Evolutionary conservation across 2,113 vertebrate species (phyloP), one percentile per base, ranked within the genome.

Genomic region (Aldabrachelys gigantea): DNA sequence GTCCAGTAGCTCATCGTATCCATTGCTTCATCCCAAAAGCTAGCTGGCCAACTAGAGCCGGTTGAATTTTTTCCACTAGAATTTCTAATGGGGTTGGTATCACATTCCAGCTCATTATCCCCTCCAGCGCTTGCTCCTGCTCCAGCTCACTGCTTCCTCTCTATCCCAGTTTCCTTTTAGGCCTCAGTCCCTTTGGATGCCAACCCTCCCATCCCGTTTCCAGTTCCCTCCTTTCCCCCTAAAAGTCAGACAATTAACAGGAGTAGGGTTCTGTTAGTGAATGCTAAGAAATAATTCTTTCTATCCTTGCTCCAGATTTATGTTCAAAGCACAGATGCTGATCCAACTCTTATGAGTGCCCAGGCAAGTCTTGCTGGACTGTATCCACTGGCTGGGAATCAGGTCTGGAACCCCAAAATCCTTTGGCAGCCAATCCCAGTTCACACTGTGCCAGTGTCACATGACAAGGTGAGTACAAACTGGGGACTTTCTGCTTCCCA

Each of bases 341-440:
- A 99, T 95, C 98, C 98, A 35, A 99, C 98, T 0, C 97, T 99
- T 75, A 99, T 98, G 98, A 99, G 99, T 2, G 98, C 98, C 87
- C 98, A 99, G 84, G 98, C 98, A 84, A 98, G 98, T 95, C 98
- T 99, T 31, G 98, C 98, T 0, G 98, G 98, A 80, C 95, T 99
- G 91, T 99, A 98, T 84, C 98, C 98, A 79, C 98, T 90, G 0
- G 96, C 94, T 90, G 92, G 94, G 89, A 95, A 83, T 4, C 97
- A 98, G 41, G 76, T 97, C 44, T 98, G 98, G 98, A 97, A 97
- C 35, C 72, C 96, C 79, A 97, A 97, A 93, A 98, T 99, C 90
- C 96, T 95, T 53, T 99, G 98, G 99, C 98, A 98, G 90, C 99
- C 99, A 41, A 95, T 99, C 96, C 98, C 98, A 65, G 98, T 99